Evolutionary conservation across 2,113 vertebrate species (phyloP), one percentile per base, ranked within the genome.

Genomic region (Herpetotheres cachinnans): DNA sequence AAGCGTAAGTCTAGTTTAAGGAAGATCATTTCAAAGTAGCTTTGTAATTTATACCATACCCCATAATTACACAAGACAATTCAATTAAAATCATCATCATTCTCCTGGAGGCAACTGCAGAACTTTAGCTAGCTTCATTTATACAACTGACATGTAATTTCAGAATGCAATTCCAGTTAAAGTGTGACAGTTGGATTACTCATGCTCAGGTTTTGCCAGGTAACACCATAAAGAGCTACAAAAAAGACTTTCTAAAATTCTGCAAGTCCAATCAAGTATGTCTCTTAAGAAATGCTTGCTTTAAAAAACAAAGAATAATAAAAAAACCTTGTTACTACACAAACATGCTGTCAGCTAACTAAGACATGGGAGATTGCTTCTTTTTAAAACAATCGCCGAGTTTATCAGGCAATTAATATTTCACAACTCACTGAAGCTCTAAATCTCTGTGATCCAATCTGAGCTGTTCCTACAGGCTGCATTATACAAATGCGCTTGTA

Each of bases 71-170:
- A 86, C 49, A 58, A 78, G 78, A 95, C 46, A 95, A 94, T 83
- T 94, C 78, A 89, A 94, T 90, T 96, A 96, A 97, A 96, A 93
- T 67, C 52, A 94, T 84, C 92, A 72, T 44, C 77, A 92, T 90
- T 88, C 96, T 95, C 95, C 87, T 93, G 71, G 56, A 96, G 92
- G 70, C 76, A 92, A 76, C 40, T 87, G 70, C 86, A 96, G 81
- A 95, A 96, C 92, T 95, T 96, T 49, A 80, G 87, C 34, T 73
- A 89, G 74, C 58, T 86, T 96, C 76, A 89, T 84, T 97, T 91
- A 58, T 82, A 49, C 91, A 95, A 81, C 52, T 94, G 85, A 81
- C 70, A 73, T 6, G 19, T 73, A 91, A 97, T 96, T 98, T 96
- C 90, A 94, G 82, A 95, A 79, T 42, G 49, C 15, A 66, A 44